Evolutionary conservation across 1,140 invertebrate species (phyloP), one percentile per base, ranked within the genome.

Genomic region (Heliconius congener): DNA sequence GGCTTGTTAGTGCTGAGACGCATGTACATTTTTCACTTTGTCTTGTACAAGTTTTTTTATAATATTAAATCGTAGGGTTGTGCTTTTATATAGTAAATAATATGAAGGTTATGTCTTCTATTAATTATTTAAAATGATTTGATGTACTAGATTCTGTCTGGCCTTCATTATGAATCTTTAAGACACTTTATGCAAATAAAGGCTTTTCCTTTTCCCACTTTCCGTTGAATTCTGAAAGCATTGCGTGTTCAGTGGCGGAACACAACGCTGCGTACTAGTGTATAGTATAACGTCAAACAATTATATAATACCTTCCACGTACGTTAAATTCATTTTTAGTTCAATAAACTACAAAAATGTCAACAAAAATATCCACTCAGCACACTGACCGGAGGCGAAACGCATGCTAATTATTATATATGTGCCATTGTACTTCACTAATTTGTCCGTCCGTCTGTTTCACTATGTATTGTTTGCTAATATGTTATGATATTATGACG

Each of bases 1-100:
- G 27, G 37, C 74, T 27, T 76, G 74, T 76, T 76, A 76, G 66
- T 76, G 57, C 19, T 66, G 27, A 46, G 46, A 55, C 27, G 74
- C 55, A 42, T 66, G 74, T 70, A 50, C 37, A 66, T 75, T 55
- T 76, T 66, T 52, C 27, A 23, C 30, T 74, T 76, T 42, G 18
- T 23, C 34, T 66, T 46, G 37, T 71, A 71, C 18, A 19, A 4
- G 16, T 30, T 71, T 57, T 57, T 57, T 57, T 57, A 57, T 57
- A 52, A 19, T 52, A 16, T 57, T 57, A 3, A 57, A 23, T 9
- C 9, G n/a, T 57, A 11, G 8, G 55, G 55, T 23, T 57, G 8
- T 23, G n/a, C n/a, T 23, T 57, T 55, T 55, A 55, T 55, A 19
- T 55, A 8, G 6, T 19, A 16, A 55, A n/a, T 1, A 55, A 19